These are phyloP conservation scores for Pachycephala philippinensis DNA, from an alignment of 2,113 vertebrate species.

Conservation along the genomic window DNA sequence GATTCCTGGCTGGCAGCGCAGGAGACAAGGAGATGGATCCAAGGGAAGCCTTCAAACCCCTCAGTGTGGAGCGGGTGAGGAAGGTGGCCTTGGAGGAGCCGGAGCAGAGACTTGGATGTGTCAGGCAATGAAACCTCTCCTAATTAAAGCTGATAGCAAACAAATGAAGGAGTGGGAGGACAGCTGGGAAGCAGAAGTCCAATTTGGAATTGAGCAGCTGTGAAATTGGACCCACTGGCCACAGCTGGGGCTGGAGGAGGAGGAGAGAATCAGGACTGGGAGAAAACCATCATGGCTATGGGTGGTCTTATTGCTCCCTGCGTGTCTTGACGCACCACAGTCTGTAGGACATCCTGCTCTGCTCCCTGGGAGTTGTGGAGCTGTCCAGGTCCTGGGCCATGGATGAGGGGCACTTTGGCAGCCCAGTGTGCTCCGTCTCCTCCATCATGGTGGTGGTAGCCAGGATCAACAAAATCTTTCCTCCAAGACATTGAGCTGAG, in stretches of 20 bases:
- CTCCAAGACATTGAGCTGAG: not conserved
- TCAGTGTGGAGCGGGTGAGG: not conserved
- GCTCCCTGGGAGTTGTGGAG: not conserved
- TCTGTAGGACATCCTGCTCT: accelerated
- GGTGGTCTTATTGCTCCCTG: not conserved
- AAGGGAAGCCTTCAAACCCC: not conserved
- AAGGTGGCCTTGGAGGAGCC: constrained; percentile 1
- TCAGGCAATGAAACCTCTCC: constrained; percentile 55
- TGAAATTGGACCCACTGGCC: constrained; percentile 64
- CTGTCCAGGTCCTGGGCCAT: not conserved
- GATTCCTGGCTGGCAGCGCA: not conserved
- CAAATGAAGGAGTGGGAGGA: not conserved
- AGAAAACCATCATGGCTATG: accelerated
- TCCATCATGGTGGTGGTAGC: not conserved
- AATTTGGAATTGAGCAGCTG: constrained; percentile 67
- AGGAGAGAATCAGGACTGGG: not conserved
- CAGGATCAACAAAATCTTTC: not conserved
- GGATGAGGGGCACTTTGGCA: not conserved
- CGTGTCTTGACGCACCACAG: accelerated
- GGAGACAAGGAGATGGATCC: not conserved
- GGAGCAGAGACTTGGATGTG: not conserved
- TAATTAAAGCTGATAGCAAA: constrained; percentile 72
- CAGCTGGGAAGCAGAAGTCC: constrained; percentile 55
- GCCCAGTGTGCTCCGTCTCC: not conserved
- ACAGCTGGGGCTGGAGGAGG: constrained; percentile 64